These are phyloP conservation scores for Laticauda laticaudata DNA, from an alignment of 2,113 vertebrate species.

Conservation along the genomic window DNA sequence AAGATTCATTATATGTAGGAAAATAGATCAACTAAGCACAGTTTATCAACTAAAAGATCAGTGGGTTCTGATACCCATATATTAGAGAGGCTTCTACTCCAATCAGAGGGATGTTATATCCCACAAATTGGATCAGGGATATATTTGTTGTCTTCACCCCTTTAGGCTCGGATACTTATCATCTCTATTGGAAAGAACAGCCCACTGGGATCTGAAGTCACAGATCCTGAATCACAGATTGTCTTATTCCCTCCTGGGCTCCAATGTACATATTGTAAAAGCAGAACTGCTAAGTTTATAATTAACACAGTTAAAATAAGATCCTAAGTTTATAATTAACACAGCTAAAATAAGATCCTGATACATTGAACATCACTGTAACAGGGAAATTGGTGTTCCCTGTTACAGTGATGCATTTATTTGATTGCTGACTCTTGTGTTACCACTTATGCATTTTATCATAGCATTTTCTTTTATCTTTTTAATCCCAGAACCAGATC, in stretches of 20 bases:
- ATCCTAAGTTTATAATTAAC: too few species aligned
- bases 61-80: neutral
- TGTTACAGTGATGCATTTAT: neutral
- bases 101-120: neutral
- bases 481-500: neutral
- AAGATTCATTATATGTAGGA: neutral
- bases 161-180: neutral
- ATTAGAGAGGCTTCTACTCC: neutral
- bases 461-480: neutral
- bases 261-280: too few species aligned
- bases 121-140: neutral
- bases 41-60: neutral
- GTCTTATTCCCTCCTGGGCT: neutral
- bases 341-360: too few species aligned
- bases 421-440: neutral
- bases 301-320: too few species aligned
- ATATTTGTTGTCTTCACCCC: neutral
- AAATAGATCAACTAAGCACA: neutral
- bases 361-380: neutral
- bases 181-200: neutral
- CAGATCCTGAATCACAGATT: neutral
- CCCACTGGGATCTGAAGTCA: neutral
- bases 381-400: neutral
- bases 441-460: neutral
- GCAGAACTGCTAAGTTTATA: too few species aligned